These are phyloP conservation scores for Molanna angustata DNA, from an alignment of 2,888 invertebrate species.

Conservation along the genomic window DNA sequence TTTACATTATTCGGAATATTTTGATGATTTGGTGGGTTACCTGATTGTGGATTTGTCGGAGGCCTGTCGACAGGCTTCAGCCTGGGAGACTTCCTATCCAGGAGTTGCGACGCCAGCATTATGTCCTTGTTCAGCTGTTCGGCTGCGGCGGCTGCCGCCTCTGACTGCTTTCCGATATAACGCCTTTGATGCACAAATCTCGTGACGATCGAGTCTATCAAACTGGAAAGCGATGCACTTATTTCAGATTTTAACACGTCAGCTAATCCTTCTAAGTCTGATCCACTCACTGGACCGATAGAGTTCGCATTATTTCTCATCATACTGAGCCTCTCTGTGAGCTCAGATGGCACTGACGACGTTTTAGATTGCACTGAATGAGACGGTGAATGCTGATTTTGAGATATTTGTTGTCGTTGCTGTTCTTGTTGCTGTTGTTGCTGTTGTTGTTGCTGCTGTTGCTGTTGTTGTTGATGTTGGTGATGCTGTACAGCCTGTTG, in stretches of 20 bases:
- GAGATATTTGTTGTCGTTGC: constrained; percentile 41
- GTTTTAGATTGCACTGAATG: constrained; percentile 41
- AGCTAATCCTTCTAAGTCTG: constrained; percentile 86
- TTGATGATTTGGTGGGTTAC: constrained; percentile 56
- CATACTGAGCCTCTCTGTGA: constrained; percentile 75
- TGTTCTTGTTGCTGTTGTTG: constrained; percentile 54
- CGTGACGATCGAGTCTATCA: constrained; percentile 86
- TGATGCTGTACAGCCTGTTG: constrained; percentile 50
- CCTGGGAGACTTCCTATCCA: constrained; percentile 82
- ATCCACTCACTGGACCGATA: constrained; percentile 65
- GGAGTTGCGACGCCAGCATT: constrained; percentile 74
- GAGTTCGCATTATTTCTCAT: constrained; percentile 68
- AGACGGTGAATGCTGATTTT: constrained; percentile 36
- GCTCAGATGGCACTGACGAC: constrained; percentile 60
- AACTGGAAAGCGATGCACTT: constrained; percentile 74
- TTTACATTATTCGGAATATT: constrained; percentile 36
- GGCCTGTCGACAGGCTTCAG: constrained; percentile 70
- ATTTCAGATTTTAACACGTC: constrained; percentile 90
- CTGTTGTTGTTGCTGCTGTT: constrained; percentile 45
- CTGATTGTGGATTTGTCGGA: constrained; percentile 55
- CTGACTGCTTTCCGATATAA: constrained; percentile 71
- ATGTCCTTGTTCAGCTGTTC: constrained; percentile 85
- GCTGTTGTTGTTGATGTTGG: constrained; percentile 55
- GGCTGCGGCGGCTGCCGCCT: constrained; percentile 75
- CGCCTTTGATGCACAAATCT: constrained; percentile 81